phyloP scores from a whole-genome alignment of 2,113 vertebrate species.

The Felis catus region F.catus_Fca126_mat1.0 CM031418.1:101479501-101480000 shows the following conservation, averaged over 20 bases:
- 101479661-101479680: background rate
- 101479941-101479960: background rate
- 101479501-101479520: background rate
- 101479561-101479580: background rate
- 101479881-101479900: background rate
- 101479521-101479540: background rate
- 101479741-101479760: background rate
- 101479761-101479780: background rate
- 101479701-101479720: background rate
- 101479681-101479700: background rate
- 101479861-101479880: background rate
- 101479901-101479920: conserved; percentile 1
- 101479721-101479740: background rate
- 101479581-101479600: background rate
- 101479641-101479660: background rate
- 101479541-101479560: background rate
- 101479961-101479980: background rate
- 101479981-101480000: background rate
- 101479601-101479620: background rate
- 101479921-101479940: background rate
- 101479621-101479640: background rate
- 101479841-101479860: background rate
- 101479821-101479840: background rate
- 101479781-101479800: background rate
- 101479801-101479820: conserved; percentile 8